phyloP scores from a whole-genome alignment of 1,140 invertebrate species.

The Caligus rogercresseyi region DNA sequence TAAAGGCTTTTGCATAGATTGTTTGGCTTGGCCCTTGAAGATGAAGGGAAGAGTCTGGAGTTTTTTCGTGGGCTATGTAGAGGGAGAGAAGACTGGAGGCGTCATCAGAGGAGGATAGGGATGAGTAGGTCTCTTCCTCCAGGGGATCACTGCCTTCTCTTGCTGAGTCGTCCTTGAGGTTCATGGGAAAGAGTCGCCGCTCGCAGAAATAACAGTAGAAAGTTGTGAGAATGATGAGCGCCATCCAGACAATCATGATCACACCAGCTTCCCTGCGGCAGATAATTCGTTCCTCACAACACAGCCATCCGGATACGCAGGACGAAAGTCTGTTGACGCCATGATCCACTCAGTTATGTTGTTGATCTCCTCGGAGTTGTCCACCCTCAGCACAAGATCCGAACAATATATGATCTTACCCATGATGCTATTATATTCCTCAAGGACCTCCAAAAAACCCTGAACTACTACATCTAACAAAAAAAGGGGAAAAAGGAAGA shows the following conservation, averaged over 20 bases:
- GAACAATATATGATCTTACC: conserved; percentile 14
- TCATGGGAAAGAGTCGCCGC: conserved; percentile 10
- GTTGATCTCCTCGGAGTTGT: conserved; percentile 10
- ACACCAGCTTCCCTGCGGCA: conserved; percentile 1
- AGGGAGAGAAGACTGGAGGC: no score
- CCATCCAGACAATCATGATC: conserved; percentile 9
- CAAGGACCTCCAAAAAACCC: not conserved
- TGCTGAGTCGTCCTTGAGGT: no score
- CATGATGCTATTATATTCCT: not conserved
- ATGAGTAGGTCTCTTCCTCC: no score
- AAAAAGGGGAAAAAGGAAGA: not conserved
- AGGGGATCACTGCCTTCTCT: no score
- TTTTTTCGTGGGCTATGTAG: no score
- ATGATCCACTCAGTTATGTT: conserved; percentile 15
- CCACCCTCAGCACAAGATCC: conserved; percentile 10
- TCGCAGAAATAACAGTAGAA: conserved; percentile 17
- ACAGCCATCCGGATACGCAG: conserved; percentile 7
- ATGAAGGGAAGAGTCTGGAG: no score
- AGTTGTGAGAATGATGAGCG: conserved; percentile 4
- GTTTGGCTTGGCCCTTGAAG: no score
- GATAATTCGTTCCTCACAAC: conserved; percentile 3
- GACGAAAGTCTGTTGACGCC: not conserved
- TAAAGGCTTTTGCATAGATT: no score
- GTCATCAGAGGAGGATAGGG: no score
- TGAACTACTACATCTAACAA: not conserved